phyloP scores from a whole-genome alignment of 2,113 vertebrate genomes.

The Myodes glareolus region DNA sequence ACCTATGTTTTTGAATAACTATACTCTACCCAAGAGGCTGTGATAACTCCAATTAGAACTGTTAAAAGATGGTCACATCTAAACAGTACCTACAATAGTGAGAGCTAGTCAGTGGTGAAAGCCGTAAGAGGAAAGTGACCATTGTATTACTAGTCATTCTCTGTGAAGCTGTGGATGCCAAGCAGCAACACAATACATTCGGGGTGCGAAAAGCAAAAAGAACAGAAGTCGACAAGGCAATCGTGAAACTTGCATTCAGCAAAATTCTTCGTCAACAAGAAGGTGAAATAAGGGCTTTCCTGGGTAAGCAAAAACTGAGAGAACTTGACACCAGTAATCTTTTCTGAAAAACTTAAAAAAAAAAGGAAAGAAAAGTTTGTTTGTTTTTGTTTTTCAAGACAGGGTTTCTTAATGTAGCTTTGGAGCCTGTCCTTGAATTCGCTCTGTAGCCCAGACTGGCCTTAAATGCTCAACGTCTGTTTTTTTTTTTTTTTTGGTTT shows the following conservation, averaged over 20 bases:
- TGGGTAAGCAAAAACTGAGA: slow-evolving; percentile 10
- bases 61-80: not conserved
- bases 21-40: not conserved
- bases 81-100: not conserved
- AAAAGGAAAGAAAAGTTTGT: not conserved
- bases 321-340: not conserved
- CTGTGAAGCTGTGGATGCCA: not conserved
- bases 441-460: too few relatives aligned
- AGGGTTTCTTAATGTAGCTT: too few relatives aligned
- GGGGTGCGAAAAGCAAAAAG: not conserved
- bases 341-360: slow-evolving; percentile 24
- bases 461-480: too few relatives aligned
- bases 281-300: not conserved
- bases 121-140: not conserved
- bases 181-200: not conserved
- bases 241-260: not conserved
- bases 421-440: too few relatives aligned
- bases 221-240: not conserved
- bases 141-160: not conserved
- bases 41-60: not conserved
- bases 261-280: not conserved
- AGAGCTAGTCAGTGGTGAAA: not conserved
- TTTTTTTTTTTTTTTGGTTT: too few relatives aligned
- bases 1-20: not conserved
- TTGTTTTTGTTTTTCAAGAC: too few relatives aligned